Evolutionary conservation across 2,113 vertebrate genomes (phyloP).

Genomic region (Calidris pugnax): DNA sequence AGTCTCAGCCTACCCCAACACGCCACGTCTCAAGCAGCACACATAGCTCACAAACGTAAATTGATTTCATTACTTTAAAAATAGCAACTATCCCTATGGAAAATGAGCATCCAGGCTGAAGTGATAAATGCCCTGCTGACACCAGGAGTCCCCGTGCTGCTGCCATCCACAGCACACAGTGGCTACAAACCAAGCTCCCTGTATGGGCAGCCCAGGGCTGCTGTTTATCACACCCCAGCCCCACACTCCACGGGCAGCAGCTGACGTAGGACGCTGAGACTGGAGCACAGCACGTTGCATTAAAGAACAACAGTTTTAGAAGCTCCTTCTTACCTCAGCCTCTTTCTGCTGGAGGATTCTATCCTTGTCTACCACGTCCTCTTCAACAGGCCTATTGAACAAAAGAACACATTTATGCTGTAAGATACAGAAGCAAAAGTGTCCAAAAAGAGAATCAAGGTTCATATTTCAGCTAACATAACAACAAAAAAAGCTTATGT

Average conservation of each 20-base stretch:
- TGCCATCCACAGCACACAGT: neutral
- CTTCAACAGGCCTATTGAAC: constrained; percentile 82
- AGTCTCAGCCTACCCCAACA: neutral
- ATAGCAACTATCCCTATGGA: neutral
- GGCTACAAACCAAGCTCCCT: neutral
- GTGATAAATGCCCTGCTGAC: neutral
- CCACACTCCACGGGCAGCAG: neutral
- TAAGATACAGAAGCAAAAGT: neutral
- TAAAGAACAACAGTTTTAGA: neutral
- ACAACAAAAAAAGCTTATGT: neutral
- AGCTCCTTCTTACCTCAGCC: constrained; percentile 81
- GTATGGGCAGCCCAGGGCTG: neutral
- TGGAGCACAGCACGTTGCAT: neutral
- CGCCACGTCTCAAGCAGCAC: neutral
- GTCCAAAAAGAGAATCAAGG: neutral
- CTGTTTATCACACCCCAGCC: neutral
- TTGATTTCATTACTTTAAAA: neutral
- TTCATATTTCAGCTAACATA: neutral
- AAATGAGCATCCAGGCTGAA: neutral
- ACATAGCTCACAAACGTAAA: neutral
- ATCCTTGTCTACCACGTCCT: constrained; percentile 90
- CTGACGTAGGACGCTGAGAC: neutral
- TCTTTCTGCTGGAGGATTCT: constrained; percentile 93
- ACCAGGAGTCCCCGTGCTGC: neutral
- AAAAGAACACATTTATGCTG: neutral